Conservation (phyloP, 2,797 vertebrate species). For the Chelidonichthys spinosus region DNA sequence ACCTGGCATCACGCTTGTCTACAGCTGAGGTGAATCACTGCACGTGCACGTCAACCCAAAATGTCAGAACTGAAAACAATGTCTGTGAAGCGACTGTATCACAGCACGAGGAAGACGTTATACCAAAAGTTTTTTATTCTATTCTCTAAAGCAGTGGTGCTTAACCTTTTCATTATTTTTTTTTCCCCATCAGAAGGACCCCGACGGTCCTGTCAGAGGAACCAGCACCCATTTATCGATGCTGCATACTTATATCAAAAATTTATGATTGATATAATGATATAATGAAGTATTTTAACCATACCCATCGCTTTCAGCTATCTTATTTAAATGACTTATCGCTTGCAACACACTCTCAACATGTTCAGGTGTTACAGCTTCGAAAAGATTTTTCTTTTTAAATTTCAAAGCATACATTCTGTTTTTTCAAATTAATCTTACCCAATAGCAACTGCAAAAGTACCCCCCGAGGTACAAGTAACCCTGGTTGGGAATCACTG, state of each 20-base stretch:
- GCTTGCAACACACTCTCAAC: neutral
- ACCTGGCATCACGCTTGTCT: constrained; percentile 64
- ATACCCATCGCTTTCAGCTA: neutral
- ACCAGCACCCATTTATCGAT: neutral
- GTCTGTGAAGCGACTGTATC: constrained; percentile 41
- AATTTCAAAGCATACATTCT: neutral
- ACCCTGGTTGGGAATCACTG: neutral
- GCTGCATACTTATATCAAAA: neutral
- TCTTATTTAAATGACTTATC: neutral
- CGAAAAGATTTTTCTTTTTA: no score
- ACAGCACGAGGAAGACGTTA: constrained; percentile 14
- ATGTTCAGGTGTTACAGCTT: neutral
- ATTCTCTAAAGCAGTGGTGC: constrained; percentile 6
- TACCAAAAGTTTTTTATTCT: constrained; percentile 42
- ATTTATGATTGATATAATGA: neutral
- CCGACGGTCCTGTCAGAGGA: neutral
- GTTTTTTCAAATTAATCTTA: neutral
- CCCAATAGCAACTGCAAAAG: neutral
- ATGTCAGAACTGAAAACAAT: constrained; percentile 57
- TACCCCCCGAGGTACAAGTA: neutral
- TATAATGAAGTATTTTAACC: no score
- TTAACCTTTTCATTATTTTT: neutral
- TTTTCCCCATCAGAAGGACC: neutral
- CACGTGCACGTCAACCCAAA: constrained; percentile 35
- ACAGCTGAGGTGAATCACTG: constrained; percentile 57